Base-by-base conservation (phyloP, 2,888 invertebrate species). In the Meiosimyza decipiens region DNA sequence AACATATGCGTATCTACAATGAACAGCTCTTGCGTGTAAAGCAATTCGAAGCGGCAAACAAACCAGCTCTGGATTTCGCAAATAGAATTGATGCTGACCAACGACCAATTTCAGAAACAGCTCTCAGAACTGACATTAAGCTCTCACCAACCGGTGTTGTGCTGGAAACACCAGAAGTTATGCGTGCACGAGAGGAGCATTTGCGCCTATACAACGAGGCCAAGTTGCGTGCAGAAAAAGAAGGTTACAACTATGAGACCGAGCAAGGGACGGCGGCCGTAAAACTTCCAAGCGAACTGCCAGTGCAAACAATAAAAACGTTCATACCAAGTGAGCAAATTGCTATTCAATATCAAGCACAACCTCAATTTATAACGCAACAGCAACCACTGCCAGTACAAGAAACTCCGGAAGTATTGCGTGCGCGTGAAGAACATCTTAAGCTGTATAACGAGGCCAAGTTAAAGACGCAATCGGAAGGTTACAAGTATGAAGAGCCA, bases 121-220 rank as follows among this genome's bases (percentile, higher is more conserved):
- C 49, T 22, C 12, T 16, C n/a, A n/a, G 12, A 7, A 22, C 64
- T 9, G 50, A 22, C 1, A 47, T 63, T 2, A 51, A 47, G 71
- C 18, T 54, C 16, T 67, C 71, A 22, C 60, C 67, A 11, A 52
- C 55, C 49, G 47, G 65, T 13, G 70, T 67, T 0, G 77, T 79
- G 47, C 74, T 80, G 71, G 84, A 83, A 18, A 82, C 80, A 0
- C 76, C 79, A 1, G 82, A 82, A 50, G 80, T 81, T 15, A 66
- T 76, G 63, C 76, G 77, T 12, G 83, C 84, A 0, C 82, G 83
- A 7, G 80, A 83, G 59, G 81, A 84, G 54, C 84, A 84, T 71
- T 74, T 82, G 40, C 80, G 79, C 18, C 64, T 79, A 40, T 75
- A 76, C 52, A 76, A 76, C 40, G 82, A 81, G 59, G 80, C 81